Evolutionary conservation across 1,140 invertebrate species (phyloP), one percentile per base, ranked within the genome.

Genomic region (Trichonephila clavipes): DNA sequence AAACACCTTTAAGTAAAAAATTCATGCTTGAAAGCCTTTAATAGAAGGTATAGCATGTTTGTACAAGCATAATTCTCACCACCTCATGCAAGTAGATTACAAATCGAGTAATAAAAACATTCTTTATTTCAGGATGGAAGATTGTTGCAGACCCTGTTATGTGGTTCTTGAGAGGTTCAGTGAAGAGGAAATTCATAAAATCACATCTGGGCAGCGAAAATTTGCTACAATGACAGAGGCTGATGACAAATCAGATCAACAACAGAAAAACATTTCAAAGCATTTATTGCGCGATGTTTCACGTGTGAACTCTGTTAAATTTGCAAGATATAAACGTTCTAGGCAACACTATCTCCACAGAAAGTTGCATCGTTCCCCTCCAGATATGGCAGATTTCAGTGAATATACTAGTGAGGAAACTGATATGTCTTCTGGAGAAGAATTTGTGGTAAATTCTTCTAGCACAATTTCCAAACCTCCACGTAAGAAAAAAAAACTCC

Each of bases 301-400:
- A 24, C n/a, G 24, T 34, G n/a, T 34, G 19, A 62, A 34, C 6
- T 16, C n/a, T 21, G 66, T n/a, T 77, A 16, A 62, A 4, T 92
- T 92, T 92, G 81, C 85, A n/a, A 28, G 14, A 19, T 92, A 85
- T 69, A 92, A 64, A 18, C 14, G 19, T 2, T 44, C 58, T 4
- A 92, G 90, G 64, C 59, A 92, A 64, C 58, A 85, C 7, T 92
- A 66, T 58, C 24, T 83, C 8, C n/a, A 92, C 51, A 83, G 16
- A 24, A 85, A 85, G 28, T 40, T n/a, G 4, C 24, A 19, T 10
- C 58, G n/a, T 7, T 40, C 61, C 19, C 24, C 19, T 24, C 12
- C 34, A 24, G 24, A 51, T n/a, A 34, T 34, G 4, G 18, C 18
- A 24, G 88, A 89, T 34, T 59, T 85, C 24, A 58, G 12, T n/a